phyloP scores from a whole-genome alignment of 53 echinoderm and acorn worm genomes.

The Zoroaster sp. region DNA sequence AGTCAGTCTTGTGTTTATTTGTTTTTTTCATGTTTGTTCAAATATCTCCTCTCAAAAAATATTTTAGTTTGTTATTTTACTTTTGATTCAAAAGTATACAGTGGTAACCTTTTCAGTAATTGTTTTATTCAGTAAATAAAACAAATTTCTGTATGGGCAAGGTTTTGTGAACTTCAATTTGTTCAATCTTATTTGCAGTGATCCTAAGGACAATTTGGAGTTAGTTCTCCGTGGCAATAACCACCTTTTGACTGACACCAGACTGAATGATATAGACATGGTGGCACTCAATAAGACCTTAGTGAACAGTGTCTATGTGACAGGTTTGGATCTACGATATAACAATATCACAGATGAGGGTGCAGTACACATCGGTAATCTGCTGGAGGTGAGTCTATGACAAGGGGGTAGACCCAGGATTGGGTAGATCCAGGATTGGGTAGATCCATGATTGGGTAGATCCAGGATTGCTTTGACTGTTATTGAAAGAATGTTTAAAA shows the following conservation, averaged over 20 bases:
- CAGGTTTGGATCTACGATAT: slow-evolving; percentile 79
- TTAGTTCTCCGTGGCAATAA: slow-evolving; percentile 88
- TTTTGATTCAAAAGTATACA: too few species aligned
- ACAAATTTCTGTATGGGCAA: too few species aligned
- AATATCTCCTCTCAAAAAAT: too few species aligned
- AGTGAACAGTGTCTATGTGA: slow-evolving; percentile 84
- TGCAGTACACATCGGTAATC: slow-evolving; percentile 75
- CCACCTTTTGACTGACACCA: slow-evolving; percentile 79
- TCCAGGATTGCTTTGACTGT: too few species aligned
- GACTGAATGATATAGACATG: slow-evolving; percentile 79
- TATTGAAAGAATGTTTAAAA: too few species aligned
- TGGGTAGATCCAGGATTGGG: background rate
- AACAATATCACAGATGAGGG: slow-evolving; percentile 89
- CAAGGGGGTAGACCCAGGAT: background rate
- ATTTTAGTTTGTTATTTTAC: too few species aligned
- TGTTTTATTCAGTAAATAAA: too few species aligned
- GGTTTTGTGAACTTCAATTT: background rate
- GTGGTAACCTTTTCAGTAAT: too few species aligned
- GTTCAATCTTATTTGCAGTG: slow-evolving; percentile 42
- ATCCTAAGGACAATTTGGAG: slow-evolving; percentile 85
- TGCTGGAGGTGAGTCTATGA: slow-evolving; percentile 68
- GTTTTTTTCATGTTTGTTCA: too few species aligned
- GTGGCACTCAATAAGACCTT: slow-evolving; percentile 74
- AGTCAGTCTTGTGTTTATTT: too few species aligned
- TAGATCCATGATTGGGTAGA: too few species aligned